Percentiles rank a stretch among this genome's conserved stretches.
phyloP scores from a whole-genome alignment of 2,888 invertebrate species.

The Drosophila atroscutellata region DNA sequence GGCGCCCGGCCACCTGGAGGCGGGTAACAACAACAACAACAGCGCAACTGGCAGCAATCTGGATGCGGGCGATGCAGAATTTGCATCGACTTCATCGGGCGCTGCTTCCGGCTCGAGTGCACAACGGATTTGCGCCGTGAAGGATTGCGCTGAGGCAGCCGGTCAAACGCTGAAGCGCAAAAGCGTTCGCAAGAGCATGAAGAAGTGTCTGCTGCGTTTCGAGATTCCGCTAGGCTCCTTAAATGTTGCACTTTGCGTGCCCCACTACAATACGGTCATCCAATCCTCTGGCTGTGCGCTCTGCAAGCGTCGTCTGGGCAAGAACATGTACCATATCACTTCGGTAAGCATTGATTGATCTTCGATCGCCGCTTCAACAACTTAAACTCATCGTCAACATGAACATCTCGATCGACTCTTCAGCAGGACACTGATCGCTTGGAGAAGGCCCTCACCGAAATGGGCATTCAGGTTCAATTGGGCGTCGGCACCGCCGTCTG shows the following conservation, averaged over 20 bases:
- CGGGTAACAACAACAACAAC: slow-evolving; percentile 29
- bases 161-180: slow-evolving; percentile 89
- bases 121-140: slow-evolving; percentile 87
- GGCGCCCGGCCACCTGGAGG: slow-evolving; percentile 79
- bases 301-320: slow-evolving; percentile 90
- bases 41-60: slow-evolving; percentile 28
- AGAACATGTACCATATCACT: slow-evolving; percentile 90
- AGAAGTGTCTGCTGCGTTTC: slow-evolving; percentile 88
- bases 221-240: slow-evolving; percentile 87
- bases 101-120: slow-evolving; percentile 21
- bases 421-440: slow-evolving; percentile 87
- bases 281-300: slow-evolving; percentile 91
- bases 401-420: slow-evolving; percentile 10
- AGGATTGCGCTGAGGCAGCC: slow-evolving; percentile 87
- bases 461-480: slow-evolving; percentile 89
- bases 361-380: not conserved
- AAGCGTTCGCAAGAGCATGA: slow-evolving; percentile 90
- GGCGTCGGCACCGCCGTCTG: slow-evolving; percentile 90
- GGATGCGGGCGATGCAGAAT: slow-evolving; percentile 45
- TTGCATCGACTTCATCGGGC: slow-evolving; percentile 34
- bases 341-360: slow-evolving; percentile 82
- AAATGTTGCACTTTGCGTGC: slow-evolving; percentile 89
- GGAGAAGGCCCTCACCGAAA: slow-evolving; percentile 87
- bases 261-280: slow-evolving; percentile 89
- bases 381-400: not conserved